Evolutionary conservation across 2,113 vertebrate genomes (phyloP), one percentile per base, ranked within the genome.

Genomic region (Abramis brama): DNA sequence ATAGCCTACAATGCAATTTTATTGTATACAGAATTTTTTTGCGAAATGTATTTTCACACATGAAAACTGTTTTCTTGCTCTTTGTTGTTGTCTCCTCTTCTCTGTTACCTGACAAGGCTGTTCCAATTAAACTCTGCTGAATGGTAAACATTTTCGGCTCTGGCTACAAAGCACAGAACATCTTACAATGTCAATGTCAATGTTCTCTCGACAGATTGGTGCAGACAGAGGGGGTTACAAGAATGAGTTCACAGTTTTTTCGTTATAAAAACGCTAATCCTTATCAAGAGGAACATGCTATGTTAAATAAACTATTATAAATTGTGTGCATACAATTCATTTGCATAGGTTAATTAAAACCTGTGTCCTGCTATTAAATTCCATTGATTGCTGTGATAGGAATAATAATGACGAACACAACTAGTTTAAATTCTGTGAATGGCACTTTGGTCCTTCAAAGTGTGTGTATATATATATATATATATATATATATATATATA

Each of bases 291-390:
- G 79, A 70, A 86, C 75, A 91, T 78, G 84, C 86, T 90, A 87
- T 80, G 74, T 87, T 91, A 83, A 85, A 91, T 89, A 89, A 90
- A 93, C 91, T 87, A 91, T 91, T 88, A 91, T 85, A 93, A 89
- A 91, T 83, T 85, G 79, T 86, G 85, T 85, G 90, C 84, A 88
- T 91, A 87, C 88, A 92, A 89, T 87, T 91, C 64, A 89, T 94
- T 94, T 93, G 93, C 91, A 94, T 93, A 93, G 91, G 91, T 94
- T 93, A 93, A 95, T 94, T 94, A 92, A 94, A 94, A 93, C 84
- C 86, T 84, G 87, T 77, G 85, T 92, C 88, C 93, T 90, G 91
- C 88, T 93, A 89, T 86, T 82, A 52, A 88, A 92, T 91, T 90
- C 79, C 57, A 59, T 86, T 88, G 89, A 90, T 87, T 89, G 85